A percentile compares a stretch with the other conserved stretches of the same genome.
phyloP scores from a whole-genome alignment of 2,888 invertebrate species.

The Deilephila porcellus region DNA sequence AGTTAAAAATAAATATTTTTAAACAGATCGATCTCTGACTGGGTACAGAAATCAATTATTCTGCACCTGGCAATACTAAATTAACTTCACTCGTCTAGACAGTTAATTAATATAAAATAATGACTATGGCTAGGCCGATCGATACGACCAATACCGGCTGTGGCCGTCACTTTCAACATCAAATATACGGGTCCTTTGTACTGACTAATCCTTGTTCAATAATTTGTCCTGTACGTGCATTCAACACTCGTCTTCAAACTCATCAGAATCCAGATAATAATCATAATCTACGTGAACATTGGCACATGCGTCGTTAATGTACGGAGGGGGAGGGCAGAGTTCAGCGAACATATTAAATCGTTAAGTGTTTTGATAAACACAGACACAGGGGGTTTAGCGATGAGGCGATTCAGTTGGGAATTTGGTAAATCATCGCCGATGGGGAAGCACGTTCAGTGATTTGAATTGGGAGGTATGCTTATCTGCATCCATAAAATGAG shows the following conservation, averaged over 20 bases:
- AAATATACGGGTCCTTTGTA: not conserved
- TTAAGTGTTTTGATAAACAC: conserved; percentile 84
- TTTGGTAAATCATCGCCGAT: conserved; percentile 72
- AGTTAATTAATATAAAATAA: conserved; percentile 71
- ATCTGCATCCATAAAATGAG: conserved; percentile 36
- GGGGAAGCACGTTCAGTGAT: conserved; percentile 59
- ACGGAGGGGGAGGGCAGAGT: conserved; percentile 60
- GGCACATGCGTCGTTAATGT: conserved; percentile 62
- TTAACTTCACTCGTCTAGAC: conserved; percentile 50
- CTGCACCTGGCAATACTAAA: not conserved
- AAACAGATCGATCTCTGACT: not conserved
- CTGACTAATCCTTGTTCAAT: not conserved
- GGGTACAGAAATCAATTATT: not conserved
- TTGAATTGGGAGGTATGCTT: conserved; percentile 35
- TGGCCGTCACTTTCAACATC: not conserved
- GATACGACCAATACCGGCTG: conserved; percentile 40
- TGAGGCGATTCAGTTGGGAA: conserved; percentile 75
- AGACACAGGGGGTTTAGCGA: conserved; percentile 73
- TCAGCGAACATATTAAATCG: conserved; percentile 82
- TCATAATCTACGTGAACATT: conserved; percentile 62
- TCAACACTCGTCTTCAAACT: conserved; percentile 30
- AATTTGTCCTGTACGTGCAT: not conserved
- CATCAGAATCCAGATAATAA: conserved; percentile 45
- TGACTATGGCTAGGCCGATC: conserved; percentile 35
- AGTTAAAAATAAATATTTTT: not conserved